Evolutionary conservation across 2,888 invertebrate species (phyloP).

Genomic region (Balanococcus diminutus): DNA sequence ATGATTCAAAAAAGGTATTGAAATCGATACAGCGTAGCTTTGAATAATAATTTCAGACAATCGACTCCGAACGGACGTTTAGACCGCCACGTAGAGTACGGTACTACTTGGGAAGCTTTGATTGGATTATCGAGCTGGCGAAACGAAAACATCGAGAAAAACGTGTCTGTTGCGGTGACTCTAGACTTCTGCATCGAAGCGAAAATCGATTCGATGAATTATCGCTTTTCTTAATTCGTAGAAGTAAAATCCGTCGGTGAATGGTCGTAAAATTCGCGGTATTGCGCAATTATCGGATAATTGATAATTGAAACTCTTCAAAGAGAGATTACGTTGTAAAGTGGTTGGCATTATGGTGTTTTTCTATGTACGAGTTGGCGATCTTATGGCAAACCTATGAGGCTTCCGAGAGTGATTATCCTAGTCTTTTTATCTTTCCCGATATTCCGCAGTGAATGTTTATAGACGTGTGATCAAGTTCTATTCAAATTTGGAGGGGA

Average conservation of each 20-base stretch:
- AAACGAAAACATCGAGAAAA: background rate
- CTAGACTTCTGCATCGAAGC: background rate
- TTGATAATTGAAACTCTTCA: slow-evolving; percentile 3
- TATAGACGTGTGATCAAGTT: too few relatives aligned
- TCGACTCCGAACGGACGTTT: background rate
- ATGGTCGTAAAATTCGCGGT: slow-evolving; percentile 4
- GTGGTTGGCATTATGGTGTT: background rate
- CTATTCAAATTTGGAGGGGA: too few relatives aligned
- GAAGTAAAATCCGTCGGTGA: background rate
- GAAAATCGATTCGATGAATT: background rate
- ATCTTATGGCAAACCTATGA: background rate
- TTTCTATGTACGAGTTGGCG: background rate
- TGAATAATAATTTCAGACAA: slow-evolving; percentile 21
- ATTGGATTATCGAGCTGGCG: background rate
- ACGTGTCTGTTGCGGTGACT: background rate
- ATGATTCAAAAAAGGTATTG: slow-evolving; percentile 41
- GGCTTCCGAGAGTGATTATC: background rate
- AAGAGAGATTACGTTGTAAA: background rate
- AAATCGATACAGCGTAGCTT: background rate
- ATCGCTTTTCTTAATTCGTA: background rate
- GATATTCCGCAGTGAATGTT: too few relatives aligned
- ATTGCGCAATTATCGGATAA: slow-evolving; percentile 11
- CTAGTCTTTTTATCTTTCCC: background rate
- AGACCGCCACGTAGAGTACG: background rate
- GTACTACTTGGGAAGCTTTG: background rate